phyloP scores from a whole-genome alignment of 2,797 vertebrate species.

The Remorina albescens region DNA sequence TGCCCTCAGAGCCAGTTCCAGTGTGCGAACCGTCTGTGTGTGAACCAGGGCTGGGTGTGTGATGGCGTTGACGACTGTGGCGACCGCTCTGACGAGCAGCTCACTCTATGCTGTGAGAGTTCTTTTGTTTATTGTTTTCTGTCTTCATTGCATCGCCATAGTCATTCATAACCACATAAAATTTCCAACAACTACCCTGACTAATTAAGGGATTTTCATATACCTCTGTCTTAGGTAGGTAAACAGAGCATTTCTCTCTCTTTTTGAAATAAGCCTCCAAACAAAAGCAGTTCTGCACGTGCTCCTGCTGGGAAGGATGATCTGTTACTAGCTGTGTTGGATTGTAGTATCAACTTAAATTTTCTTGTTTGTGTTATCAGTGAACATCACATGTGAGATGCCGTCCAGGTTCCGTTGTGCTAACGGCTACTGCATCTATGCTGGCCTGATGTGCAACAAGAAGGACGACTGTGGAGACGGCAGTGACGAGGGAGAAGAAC shows the following conservation, averaged over 20 bases:
- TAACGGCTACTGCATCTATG: conserved; percentile 79
- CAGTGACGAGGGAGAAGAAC: conserved; percentile 78
- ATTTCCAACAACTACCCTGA: no score
- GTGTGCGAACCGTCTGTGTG: conserved; percentile 79
- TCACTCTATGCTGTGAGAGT: conserved; percentile 76
- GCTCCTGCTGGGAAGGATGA: no score
- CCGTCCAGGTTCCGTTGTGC: conserved; percentile 78
- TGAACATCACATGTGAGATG: conserved; percentile 80
- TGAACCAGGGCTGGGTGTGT: conserved; percentile 77
- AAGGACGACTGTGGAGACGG: conserved; percentile 82
- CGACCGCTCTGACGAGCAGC: conserved; percentile 77
- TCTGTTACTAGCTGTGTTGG: no score
- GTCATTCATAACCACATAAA: background rate
- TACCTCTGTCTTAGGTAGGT: background rate
- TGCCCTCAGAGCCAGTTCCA: conserved; percentile 74
- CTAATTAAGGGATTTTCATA: background rate
- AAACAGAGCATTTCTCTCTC: no score
- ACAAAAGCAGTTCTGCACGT: background rate
- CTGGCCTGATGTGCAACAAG: conserved; percentile 76
- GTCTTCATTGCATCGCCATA: background rate
- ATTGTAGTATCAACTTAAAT: background rate
- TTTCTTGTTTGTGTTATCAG: conserved; percentile 60
- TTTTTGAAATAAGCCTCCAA: background rate
- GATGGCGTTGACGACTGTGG: conserved; percentile 81
- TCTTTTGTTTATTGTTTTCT: background rate